Percentiles rank a stretch among this genome's conserved stretches.
Conservation (phyloP, 2,797 vertebrate species). For the Coranthus polyacanthus region DNA sequence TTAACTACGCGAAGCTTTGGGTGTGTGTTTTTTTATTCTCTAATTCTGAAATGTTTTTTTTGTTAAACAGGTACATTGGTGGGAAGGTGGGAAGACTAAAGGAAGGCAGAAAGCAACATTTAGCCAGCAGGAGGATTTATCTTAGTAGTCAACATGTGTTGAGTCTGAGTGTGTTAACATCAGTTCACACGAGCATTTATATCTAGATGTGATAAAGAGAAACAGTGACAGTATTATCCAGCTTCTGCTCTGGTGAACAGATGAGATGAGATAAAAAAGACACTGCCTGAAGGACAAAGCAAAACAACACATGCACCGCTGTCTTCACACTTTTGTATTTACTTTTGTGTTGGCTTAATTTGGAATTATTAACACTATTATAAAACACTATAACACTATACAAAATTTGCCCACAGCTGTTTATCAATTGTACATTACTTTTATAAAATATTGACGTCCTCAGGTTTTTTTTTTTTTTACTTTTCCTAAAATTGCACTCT, state of each 20-base stretch:
- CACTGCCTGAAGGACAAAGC: slow-evolving; percentile 11
- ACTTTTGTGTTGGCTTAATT: neutral
- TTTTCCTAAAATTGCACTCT: slow-evolving; percentile 4
- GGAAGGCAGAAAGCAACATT: neutral
- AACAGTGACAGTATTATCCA: slow-evolving; percentile 4
- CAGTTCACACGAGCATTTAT: neutral
- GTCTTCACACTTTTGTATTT: neutral
- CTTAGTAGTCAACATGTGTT: slow-evolving; percentile 24
- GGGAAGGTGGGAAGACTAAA: neutral
- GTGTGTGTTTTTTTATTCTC: too few species aligned
- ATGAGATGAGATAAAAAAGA: slow-evolving; percentile 20
- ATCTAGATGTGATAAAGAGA: slow-evolving; percentile 22
- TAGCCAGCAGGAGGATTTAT: neutral
- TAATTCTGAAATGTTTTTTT: too few species aligned
- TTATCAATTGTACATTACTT: neutral
- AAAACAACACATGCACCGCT: neutral
- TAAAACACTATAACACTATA: too few species aligned
- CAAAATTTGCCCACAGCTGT: too few species aligned
- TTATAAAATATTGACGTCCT: slow-evolving; percentile 4
- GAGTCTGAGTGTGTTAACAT: slow-evolving; percentile 7
- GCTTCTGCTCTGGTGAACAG: slow-evolving; percentile 20
- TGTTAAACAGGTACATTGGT: too few species aligned
- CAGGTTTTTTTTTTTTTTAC: neutral
- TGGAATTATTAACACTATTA: too few species aligned
- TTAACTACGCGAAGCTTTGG: too few species aligned